Evolutionary conservation across 2,113 vertebrate genomes (phyloP).

Genomic region (Saccopteryx leptura): DNA sequence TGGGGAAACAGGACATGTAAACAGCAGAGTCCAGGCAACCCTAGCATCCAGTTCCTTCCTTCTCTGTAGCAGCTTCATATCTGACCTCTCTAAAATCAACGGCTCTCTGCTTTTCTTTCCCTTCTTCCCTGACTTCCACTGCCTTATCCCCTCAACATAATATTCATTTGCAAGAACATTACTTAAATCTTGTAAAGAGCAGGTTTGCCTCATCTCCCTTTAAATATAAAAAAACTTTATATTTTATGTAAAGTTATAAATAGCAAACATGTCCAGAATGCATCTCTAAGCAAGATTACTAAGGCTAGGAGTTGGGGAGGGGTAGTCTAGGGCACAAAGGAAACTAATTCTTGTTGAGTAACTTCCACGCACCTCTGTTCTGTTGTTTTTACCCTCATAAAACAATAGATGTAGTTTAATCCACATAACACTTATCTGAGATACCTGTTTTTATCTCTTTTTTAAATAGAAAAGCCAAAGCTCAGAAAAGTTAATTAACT

Average conservation of each 20-base stretch:
- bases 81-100: conserved; percentile 51
- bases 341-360: conserved; percentile 69
- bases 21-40: conserved; percentile 50
- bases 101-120: conserved; percentile 33
- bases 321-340: neutral
- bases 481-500: conserved; percentile 41
- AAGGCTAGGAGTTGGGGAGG: neutral
- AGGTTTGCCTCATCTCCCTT: neutral
- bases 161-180: conserved; percentile 22
- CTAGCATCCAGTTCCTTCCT: conserved; percentile 63
- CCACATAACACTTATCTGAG: conserved; percentile 40
- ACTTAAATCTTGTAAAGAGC: neutral
- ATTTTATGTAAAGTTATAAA: neutral
- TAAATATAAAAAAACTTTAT: no score
- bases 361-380: conserved; percentile 52
- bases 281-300: neutral
- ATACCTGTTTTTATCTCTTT: conserved; percentile 54
- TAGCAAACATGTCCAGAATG: neutral
- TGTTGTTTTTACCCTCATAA: conserved; percentile 58
- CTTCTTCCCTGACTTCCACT: neutral
- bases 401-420: conserved; percentile 47
- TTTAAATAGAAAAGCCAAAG: conserved; percentile 61
- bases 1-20: conserved; percentile 76
- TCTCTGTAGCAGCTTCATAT: conserved; percentile 5
- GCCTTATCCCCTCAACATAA: neutral